Evolutionary conservation across 2,113 vertebrate genomes (phyloP), one percentile per base, ranked within the genome.

Genomic region (Tapirus terrestris): DNA sequence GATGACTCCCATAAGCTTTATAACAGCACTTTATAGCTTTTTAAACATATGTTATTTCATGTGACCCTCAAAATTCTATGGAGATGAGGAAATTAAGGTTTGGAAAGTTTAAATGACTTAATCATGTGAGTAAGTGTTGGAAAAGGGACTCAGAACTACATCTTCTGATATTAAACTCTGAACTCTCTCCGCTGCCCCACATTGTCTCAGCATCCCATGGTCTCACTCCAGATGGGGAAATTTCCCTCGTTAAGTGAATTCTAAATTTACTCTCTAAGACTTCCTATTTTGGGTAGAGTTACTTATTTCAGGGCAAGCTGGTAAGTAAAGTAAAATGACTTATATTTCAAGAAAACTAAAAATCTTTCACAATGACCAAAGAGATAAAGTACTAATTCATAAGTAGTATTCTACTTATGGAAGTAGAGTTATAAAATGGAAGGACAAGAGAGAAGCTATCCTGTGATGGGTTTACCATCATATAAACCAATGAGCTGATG

Each of bases 331-430:
- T 58, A 1, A 56, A 88, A 91, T 48, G 10, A 89, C 65, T 61
- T 70, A 9, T 72, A 96, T 77, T 77, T 93, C 20, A 89, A 91
- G 14, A 76, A 56, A n/a, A 31, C 45, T 92, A 63, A 82, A 79
- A 79, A 3, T 75, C 29, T 84, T 70, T 43, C n/a, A 33, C 27
- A 60, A 25, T 90, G 56, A 94, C 90, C 82, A 80, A 84, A 93
- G 3, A 85, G 25, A 87, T 60, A 21, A 0, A 56, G 48, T 48
- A 61, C 21, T 31, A 85, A 75, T 25, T 61, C 23, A 21, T 60
- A 91, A 81, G 48, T 23, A 60, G n/a, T 23, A n/a, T 5, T 72
- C 70, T 76, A 79, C 31, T 39, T 97, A 53, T 12, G 5, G 36
- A 65, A 20, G 29, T 10, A 80, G 45, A 89, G 2, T 86, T 60